Evolutionary conservation across 2,888 invertebrate species (phyloP).

Genomic region (Epinotia ramella): DNA sequence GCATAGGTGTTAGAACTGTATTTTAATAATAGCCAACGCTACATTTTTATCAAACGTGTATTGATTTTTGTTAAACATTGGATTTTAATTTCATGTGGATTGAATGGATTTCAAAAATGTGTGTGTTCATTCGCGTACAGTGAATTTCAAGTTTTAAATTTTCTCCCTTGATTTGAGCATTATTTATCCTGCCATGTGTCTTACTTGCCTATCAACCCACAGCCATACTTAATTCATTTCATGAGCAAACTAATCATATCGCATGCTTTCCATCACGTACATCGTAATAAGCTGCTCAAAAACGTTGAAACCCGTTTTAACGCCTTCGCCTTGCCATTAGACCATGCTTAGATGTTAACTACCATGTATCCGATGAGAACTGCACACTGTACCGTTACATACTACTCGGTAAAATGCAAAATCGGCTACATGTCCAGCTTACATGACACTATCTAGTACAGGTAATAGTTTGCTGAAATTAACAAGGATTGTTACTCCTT

Average conservation of each 20-base stretch:
- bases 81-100: neutral
- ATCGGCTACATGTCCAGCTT: neutral
- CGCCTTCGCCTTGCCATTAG: neutral
- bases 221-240: too few species aligned
- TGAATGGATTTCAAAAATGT: neutral
- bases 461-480: slow-evolving; percentile 26
- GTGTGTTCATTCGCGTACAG: neutral
- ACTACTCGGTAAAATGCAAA: neutral
- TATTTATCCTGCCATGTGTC: neutral
- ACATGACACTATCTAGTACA: neutral
- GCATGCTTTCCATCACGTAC: neutral
- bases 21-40: neutral
- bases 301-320: neutral
- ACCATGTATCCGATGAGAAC: neutral
- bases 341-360: neutral
- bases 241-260: neutral
- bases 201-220: neutral
- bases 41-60: neutral
- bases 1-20: neutral
- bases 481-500: slow-evolving; percentile 39
- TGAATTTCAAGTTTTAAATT: neutral
- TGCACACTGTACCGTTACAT: neutral
- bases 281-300: neutral
- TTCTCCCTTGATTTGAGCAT: neutral
- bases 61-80: neutral